These are phyloP conservation scores for Aethina tumida DNA, from an alignment of 1,140 invertebrate genomes.

Conservation along the genomic window DNA sequence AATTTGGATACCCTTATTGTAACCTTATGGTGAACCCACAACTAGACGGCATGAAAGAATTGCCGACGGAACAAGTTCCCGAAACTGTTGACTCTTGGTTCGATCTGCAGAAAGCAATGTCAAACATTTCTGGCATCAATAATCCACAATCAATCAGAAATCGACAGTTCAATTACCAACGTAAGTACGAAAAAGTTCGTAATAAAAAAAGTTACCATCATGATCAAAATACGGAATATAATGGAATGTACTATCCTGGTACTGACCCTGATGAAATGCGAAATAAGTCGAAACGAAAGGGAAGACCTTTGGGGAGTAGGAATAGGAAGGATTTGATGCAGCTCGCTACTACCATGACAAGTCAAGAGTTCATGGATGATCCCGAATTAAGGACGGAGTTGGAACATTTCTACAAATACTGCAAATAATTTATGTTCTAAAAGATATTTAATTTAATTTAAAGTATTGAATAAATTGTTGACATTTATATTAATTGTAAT, in stretches of 20 bases:
- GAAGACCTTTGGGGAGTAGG: conserved; percentile 17
- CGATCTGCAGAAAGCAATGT: conserved; percentile 19
- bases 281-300: conserved; percentile 6
- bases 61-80: conserved; percentile 12
- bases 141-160: conserved; percentile 6
- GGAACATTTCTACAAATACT: too few relatives aligned
- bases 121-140: conserved; percentile 13
- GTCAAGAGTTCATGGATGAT: conserved; percentile 32
- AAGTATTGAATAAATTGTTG: too few relatives aligned
- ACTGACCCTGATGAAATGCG: too few relatives aligned
- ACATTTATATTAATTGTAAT: too few relatives aligned
- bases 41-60: conserved; percentile 22
- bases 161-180: background rate
- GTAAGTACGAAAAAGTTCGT: too few relatives aligned
- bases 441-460: too few relatives aligned
- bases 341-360: conserved; percentile 1
- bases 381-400: conserved; percentile 32
- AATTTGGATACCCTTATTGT: conserved; percentile 27
- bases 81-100: too few relatives aligned
- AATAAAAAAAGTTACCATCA: conserved; percentile 4
- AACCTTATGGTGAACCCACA: conserved; percentile 35
- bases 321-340: conserved; percentile 12
- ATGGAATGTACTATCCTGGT: too few relatives aligned
- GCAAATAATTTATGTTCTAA: too few relatives aligned
- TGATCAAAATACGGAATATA: conserved; percentile 5